Evolutionary conservation across 2,888 invertebrate genomes (phyloP), one percentile per base, ranked within the genome.

Genomic region (Clivina fossor): DNA sequence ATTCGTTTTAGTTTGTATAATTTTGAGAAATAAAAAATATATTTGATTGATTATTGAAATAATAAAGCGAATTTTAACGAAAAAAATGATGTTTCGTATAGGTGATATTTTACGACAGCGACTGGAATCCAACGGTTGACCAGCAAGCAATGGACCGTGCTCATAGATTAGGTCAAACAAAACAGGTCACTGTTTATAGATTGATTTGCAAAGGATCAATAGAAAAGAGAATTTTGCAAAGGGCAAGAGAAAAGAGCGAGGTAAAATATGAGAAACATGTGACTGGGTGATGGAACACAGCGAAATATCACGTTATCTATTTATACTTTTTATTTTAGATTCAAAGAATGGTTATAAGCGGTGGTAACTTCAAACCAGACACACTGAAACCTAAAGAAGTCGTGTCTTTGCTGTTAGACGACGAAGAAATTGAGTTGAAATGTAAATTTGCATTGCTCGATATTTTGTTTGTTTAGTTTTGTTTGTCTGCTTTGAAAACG

Each of bases 91-190:
- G 56, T 50, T 51, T 35, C n/a, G n/a, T 35, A 15, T 71, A 94
- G 90, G 94, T 96, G 62, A 95, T 97, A 76, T 97, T 97, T 79
- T 97, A 95, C 74, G 97, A 97, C 74, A 94, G 93, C 32, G 96
- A 96, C 74, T 96, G 95, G 96, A 96, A 96, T 76, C 95, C 95
- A 2, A 95, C 95, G 0, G 94, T 95, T 37, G 96, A 97, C 78
- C 94, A 95, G 72, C 96, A 96, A 72, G 96, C 95, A 3, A 95
- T 96, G 94, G 96, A 96, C 79, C 83, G 96, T 56, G 95, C 95
- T 0, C 96, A 96, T 76, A 80, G 96, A 38, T 79, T 97, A 60
- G 96, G 96, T 0, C 96, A 96, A 75, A 96, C 95, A 26, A 96
- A 91, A 72, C 94, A 95, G 74, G 95, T 96, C 58, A 95, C 95